phyloP scores from a whole-genome alignment of 2,888 invertebrate genomes.

The Rapana venosa region DNA sequence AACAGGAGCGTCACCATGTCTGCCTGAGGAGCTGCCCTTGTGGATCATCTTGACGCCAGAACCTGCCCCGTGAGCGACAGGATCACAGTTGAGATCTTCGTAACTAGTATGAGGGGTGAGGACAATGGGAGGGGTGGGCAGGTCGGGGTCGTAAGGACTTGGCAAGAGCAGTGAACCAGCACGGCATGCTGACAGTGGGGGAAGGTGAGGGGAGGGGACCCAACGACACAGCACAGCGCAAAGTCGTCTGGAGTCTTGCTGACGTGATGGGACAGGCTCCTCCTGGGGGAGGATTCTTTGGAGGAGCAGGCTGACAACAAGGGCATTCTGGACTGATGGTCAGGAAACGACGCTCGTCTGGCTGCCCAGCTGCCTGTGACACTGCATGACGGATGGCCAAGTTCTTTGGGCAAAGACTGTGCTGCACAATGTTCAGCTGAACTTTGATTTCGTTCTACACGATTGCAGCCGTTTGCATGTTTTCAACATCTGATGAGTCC shows the following conservation, averaged over 20 bases:
- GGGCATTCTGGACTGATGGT: background rate
- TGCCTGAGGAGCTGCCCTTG: constrained; percentile 11
- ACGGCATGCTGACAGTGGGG: constrained; percentile 18
- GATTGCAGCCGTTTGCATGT: background rate
- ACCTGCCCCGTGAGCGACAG: background rate
- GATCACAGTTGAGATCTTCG: background rate
- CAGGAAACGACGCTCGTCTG: constrained; percentile 2
- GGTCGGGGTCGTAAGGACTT: constrained; percentile 35
- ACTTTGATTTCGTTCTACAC: background rate
- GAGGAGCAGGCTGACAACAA: background rate
- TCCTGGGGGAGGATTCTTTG: background rate
- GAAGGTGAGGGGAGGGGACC: constrained; percentile 16
- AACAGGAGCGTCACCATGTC: background rate
- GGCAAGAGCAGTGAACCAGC: constrained; percentile 27
- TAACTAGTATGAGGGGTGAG: constrained; percentile 36
- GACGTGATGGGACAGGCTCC: background rate
- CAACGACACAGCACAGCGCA: background rate
- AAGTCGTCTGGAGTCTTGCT: constrained; percentile 25
- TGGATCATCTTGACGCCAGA: constrained; percentile 28
- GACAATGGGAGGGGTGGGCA: constrained; percentile 41
- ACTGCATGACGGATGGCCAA: background rate
- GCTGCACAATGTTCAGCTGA: background rate
- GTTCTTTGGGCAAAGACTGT: background rate
- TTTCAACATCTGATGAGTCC: background rate
- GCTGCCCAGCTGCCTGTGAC: background rate